phyloP scores from a whole-genome alignment of 2,888 invertebrate genomes.

The Polymixis flavicincta region DNA sequence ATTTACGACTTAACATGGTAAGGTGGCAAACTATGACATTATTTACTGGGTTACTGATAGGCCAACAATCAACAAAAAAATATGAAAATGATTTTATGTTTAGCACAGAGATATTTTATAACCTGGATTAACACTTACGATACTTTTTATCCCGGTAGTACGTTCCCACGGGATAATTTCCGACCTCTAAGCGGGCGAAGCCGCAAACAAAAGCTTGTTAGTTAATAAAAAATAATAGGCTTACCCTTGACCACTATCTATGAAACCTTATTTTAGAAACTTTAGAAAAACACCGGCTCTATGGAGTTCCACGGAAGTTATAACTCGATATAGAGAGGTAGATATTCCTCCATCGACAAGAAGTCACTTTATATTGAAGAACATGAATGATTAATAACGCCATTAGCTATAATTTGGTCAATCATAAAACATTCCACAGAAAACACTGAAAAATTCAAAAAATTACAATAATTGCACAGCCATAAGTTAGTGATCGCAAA shows the following conservation, averaged over 20 bases:
- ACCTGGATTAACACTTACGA: too few species aligned
- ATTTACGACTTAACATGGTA: background rate
- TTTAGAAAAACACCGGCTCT: background rate
- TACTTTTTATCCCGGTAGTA: too few species aligned
- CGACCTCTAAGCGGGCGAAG: too few species aligned
- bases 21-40: background rate
- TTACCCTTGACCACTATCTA: background rate
- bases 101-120: too few species aligned
- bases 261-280: background rate
- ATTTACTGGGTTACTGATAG: background rate
- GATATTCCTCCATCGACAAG: background rate
- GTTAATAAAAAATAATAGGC: too few species aligned
- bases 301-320: background rate
- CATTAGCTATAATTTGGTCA: background rate
- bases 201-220: too few species aligned
- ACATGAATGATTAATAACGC: background rate
- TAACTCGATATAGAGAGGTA: too few species aligned
- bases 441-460: background rate
- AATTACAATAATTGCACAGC: slow-evolving; percentile 11
- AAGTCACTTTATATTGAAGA: background rate
- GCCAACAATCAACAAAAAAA: background rate
- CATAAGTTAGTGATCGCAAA: slow-evolving; percentile 51
- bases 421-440: background rate
- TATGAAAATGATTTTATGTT: too few species aligned
- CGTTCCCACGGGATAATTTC: too few species aligned